Conservation (phyloP, 2,797 vertebrate genomes). For the Acrocephalus scirpaceus region DNA sequence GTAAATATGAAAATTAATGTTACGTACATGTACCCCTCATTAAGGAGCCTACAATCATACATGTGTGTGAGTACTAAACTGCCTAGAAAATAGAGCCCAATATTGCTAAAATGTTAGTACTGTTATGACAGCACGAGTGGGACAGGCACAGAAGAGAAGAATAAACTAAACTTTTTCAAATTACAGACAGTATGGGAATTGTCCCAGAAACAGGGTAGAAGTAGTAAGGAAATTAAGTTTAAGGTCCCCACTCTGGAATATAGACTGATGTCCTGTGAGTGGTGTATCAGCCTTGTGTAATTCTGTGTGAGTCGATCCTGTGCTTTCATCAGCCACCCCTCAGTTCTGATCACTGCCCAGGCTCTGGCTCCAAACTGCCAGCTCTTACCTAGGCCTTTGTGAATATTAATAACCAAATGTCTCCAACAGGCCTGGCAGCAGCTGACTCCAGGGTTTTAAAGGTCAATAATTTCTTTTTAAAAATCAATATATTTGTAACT, state of each 20-base stretch:
- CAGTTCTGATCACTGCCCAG: background rate
- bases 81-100: background rate
- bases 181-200: background rate
- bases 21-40: background rate
- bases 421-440: background rate
- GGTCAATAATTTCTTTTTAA: constrained; percentile 46
- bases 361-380: background rate
- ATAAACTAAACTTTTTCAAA: background rate
- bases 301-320: background rate
- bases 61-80: background rate
- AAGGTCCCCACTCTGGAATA: background rate
- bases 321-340: background rate
- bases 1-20: background rate
- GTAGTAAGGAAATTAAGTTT: background rate
- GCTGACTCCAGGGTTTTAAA: constrained; percentile 23
- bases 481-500: constrained; percentile 39
- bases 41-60: background rate
- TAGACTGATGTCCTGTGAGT: background rate
- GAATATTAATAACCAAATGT: background rate
- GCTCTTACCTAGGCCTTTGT: background rate
- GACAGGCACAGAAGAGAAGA: background rate
- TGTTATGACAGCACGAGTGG: accelerated
- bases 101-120: background rate
- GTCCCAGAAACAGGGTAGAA: background rate
- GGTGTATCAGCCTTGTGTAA: background rate